Evolutionary conservation across 1,140 invertebrate species (phyloP).

Genomic region (Musca domestica): DNA sequence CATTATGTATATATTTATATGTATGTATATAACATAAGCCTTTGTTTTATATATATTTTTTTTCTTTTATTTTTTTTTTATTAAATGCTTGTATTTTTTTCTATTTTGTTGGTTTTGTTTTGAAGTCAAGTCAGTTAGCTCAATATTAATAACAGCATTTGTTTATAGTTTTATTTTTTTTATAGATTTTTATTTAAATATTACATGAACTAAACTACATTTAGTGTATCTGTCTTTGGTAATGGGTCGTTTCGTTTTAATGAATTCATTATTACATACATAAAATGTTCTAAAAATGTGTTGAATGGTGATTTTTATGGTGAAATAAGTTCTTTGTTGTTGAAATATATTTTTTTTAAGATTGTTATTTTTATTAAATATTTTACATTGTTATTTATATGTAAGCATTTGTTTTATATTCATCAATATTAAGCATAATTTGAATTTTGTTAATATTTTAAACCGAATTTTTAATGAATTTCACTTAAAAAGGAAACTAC

Average conservation of each 20-base stretch:
- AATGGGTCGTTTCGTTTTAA: background rate
- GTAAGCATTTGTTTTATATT: too few relatives aligned
- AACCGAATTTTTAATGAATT: too few relatives aligned
- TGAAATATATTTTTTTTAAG: background rate
- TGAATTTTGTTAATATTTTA: too few relatives aligned
- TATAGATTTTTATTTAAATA: background rate
- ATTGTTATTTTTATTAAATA: background rate
- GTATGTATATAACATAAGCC: conserved; percentile 24
- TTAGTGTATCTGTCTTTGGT: background rate
- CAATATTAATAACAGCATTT: conserved; percentile 7
- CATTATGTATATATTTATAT: conserved; percentile 29
- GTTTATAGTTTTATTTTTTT: background rate
- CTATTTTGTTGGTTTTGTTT: conserved; percentile 4
- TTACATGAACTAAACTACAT: conserved; percentile 6
- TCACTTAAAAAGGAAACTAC: too few relatives aligned
- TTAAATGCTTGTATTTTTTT: conserved; percentile 14
- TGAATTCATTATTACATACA: background rate
- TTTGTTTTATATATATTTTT: conserved; percentile 24
- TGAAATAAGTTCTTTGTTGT: background rate
- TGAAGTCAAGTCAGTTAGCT: background rate
- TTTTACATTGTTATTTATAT: background rate
- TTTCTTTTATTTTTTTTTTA: conserved; percentile 8
- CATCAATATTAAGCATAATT: too few relatives aligned
- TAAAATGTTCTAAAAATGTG: conserved; percentile 2
- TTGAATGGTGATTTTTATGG: background rate